Evolutionary conservation across 2,797 vertebrate species (phyloP).

Genomic region (Acanthis flammea): DNA sequence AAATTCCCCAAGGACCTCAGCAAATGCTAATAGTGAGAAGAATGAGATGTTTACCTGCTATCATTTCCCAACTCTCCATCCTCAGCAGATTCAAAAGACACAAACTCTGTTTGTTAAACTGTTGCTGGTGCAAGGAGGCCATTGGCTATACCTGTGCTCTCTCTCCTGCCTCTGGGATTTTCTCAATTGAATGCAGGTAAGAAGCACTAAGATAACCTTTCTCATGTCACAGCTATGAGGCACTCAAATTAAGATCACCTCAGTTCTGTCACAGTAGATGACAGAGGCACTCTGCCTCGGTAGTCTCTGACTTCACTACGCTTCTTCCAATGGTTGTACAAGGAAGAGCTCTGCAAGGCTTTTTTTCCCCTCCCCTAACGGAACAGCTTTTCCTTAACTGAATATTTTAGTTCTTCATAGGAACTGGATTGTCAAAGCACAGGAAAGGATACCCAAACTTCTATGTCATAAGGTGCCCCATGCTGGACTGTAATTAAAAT

Average conservation of each 20-base stretch:
- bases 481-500: not conserved
- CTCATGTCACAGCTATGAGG: not conserved
- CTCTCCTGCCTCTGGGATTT: not conserved
- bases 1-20: not conserved
- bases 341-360: not conserved
- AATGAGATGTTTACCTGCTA: not conserved
- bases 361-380: fast-evolving
- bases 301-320: not conserved
- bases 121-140: not conserved
- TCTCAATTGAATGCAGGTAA: not conserved
- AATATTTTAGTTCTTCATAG: not conserved
- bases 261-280: not conserved
- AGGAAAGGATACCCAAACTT: not conserved
- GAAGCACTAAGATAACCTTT: not conserved
- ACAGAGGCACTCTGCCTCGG: not conserved
- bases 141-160: not conserved
- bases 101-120: not conserved
- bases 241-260: not conserved
- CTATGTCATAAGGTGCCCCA: not conserved
- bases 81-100: not conserved
- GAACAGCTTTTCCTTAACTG: not conserved
- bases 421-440: not conserved
- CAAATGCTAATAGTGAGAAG: not conserved
- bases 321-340: not conserved
- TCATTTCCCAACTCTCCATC: not conserved